phyloP scores from a whole-genome alignment of 2,113 vertebrate genomes.

The Romanogobio albipinnatus region DNA sequence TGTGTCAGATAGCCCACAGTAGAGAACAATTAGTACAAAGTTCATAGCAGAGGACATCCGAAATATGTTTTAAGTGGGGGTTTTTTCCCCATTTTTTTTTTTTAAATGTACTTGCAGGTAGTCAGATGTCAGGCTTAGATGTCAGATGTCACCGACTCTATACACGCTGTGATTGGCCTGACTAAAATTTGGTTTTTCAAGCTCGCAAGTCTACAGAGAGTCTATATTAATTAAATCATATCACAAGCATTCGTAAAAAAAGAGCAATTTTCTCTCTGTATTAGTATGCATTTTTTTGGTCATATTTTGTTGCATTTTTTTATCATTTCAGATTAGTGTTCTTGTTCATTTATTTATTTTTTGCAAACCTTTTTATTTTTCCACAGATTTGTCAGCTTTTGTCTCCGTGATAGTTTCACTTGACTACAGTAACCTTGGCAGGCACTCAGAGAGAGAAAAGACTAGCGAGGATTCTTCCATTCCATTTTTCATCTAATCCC shows the following conservation, averaged over 20 bases:
- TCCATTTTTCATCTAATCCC: conserved; percentile 71
- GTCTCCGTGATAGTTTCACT: neutral
- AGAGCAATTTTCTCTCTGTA: neutral
- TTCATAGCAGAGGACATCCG: neutral
- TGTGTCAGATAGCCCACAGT: neutral
- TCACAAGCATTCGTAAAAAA: no score
- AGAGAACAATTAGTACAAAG: conserved; percentile 11
- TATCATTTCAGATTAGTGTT: neutral
- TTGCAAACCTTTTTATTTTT: neutral
- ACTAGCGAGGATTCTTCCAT: conserved; percentile 65
- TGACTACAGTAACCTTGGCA: conserved; percentile 9
- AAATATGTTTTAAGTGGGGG: neutral
- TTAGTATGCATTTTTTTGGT: neutral
- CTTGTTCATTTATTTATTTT: neutral
- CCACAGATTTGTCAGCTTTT: neutral
- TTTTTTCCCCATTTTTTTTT: neutral
- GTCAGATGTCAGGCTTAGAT: neutral
- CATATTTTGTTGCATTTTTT: neutral
- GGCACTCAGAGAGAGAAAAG: conserved; percentile 37
- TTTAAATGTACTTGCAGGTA: neutral
- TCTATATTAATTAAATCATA: neutral
- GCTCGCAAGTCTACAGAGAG: no score
- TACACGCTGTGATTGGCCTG: no score
- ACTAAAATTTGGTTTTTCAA: no score
- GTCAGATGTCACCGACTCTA: no score